These are phyloP conservation scores for Hydrophis major DNA, from an alignment of 2,797 vertebrate genomes.

Conservation along the genomic window DNA sequence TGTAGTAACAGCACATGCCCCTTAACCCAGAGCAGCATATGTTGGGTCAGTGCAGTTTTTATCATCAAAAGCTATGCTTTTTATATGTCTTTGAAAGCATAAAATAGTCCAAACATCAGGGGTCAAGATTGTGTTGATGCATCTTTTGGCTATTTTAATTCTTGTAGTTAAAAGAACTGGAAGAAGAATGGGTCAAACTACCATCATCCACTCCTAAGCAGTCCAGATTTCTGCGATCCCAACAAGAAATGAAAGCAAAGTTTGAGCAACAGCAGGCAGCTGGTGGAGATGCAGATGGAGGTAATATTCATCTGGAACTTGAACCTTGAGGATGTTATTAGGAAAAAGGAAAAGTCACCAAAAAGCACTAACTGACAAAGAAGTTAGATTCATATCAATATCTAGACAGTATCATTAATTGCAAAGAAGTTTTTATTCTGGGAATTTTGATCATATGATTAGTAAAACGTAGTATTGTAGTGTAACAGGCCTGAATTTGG, in stretches of 20 bases:
- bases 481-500: conserved; percentile 17
- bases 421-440: background rate
- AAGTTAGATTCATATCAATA: background rate
- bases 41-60: background rate
- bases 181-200: conserved; percentile 96
- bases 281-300: conserved; percentile 84
- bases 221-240: conserved; percentile 90
- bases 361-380: background rate
- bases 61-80: background rate
- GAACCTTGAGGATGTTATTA: background rate
- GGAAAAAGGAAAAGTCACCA: background rate
- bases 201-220: conserved; percentile 85
- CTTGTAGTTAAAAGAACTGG: conserved; percentile 90
- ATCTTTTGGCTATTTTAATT: background rate
- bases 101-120: background rate
- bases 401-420: background rate
- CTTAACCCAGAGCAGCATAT: background rate
- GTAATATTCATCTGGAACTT: conserved; percentile 61
- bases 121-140: background rate
- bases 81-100: background rate
- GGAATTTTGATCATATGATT: background rate
- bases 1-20: background rate
- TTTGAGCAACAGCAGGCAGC: conserved; percentile 89
- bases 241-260: conserved; percentile 94
- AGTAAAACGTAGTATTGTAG: background rate